These are phyloP conservation scores for Eulithis testata DNA, from an alignment of 2,888 invertebrate species.

Conservation along the genomic window DNA sequence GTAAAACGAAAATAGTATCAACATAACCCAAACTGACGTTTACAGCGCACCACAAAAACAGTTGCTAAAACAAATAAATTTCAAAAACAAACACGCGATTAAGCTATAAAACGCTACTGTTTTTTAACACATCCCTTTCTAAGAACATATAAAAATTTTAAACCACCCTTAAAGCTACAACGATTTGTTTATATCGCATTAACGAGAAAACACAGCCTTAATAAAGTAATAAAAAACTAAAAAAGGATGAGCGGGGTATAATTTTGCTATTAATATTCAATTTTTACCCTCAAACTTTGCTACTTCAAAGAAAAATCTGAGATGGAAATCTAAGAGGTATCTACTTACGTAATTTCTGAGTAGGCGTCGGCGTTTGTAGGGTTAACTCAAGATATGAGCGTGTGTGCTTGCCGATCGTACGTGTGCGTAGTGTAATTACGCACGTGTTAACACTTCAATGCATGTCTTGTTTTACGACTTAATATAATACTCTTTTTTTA, in stretches of 20 bases:
- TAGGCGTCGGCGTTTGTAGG: slow-evolving; percentile 69
- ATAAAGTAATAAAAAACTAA: slow-evolving; percentile 81
- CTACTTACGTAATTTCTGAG: slow-evolving; percentile 74
- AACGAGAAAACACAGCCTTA: slow-evolving; percentile 70
- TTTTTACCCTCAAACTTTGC: slow-evolving; percentile 75
- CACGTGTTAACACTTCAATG: slow-evolving; percentile 32
- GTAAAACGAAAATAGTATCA: slow-evolving; percentile 26
- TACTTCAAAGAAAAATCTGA: slow-evolving; percentile 81
- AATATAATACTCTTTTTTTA: background rate
- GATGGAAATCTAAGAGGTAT: slow-evolving; percentile 75
- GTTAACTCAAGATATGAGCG: slow-evolving; percentile 49
- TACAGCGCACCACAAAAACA: slow-evolving; percentile 53
- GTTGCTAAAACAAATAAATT: slow-evolving; percentile 58
- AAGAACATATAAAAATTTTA: slow-evolving; percentile 55
- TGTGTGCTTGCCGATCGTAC: slow-evolving; percentile 47
- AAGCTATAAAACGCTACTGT: slow-evolving; percentile 82
- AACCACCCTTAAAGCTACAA: slow-evolving; percentile 62
- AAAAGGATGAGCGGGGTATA: slow-evolving; percentile 68
- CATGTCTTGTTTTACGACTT: slow-evolving; percentile 13
- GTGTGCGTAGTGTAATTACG: slow-evolving; percentile 50
- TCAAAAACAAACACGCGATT: slow-evolving; percentile 69
- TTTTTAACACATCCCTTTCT: slow-evolving; percentile 79
- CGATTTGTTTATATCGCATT: slow-evolving; percentile 81
- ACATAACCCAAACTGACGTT: slow-evolving; percentile 43
- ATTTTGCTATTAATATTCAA: slow-evolving; percentile 85